Base-by-base conservation (phyloP, 35 echinoderm and acorn worm genomes). In the Strongylocentrotus purpuratus region DNA sequence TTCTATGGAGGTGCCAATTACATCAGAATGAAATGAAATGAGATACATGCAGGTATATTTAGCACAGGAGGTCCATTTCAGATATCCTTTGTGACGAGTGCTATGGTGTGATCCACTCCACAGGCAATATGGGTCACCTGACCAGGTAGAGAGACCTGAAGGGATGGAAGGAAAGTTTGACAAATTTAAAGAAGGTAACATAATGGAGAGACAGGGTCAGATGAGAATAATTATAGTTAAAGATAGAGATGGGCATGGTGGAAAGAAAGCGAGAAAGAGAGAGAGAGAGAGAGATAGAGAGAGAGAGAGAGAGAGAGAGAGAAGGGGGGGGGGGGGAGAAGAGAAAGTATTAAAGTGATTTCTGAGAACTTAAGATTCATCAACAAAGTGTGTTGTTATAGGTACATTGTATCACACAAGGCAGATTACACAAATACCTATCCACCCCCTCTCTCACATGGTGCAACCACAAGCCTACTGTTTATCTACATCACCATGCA, bases 81-180 rank as follows among this genome's bases (percentile, higher is more conserved):
- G 12, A 97, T 91, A 32, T 97, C 91, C 59, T 94, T 97, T 58
- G 96, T 99, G 52, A 94, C 95, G 14, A 97, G 85, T 0, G 95
- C 96, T 20, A 97, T 95, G 17, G 92, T 99, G 85, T 99, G 98
- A 85, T 99, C 98, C 12, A 99, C 98, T 22, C 97, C 97, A 85
- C 98, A 99, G 14, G 98, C 98, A 58, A 97, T 96, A 86, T 97
- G 88, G 9, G 90, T 88, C 9, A 99, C 98, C 70, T 99, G 96
- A 31, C 95, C 98, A 13, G 98, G 96, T 17, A 99, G 95, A 95
- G 94, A 95, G 7, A 99, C 98, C 98, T 99, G 89, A 33, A 92
- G 15, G n/a, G 14, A 95, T 12, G 87, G 55, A 93, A 18, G 61
- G 28, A 78, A 78, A 28, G 22, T 31, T 78, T 78, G 61, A 10